These are phyloP conservation scores for Sialia sialis DNA, from an alignment of 2,113 vertebrate genomes.

Conservation along the genomic window DNA sequence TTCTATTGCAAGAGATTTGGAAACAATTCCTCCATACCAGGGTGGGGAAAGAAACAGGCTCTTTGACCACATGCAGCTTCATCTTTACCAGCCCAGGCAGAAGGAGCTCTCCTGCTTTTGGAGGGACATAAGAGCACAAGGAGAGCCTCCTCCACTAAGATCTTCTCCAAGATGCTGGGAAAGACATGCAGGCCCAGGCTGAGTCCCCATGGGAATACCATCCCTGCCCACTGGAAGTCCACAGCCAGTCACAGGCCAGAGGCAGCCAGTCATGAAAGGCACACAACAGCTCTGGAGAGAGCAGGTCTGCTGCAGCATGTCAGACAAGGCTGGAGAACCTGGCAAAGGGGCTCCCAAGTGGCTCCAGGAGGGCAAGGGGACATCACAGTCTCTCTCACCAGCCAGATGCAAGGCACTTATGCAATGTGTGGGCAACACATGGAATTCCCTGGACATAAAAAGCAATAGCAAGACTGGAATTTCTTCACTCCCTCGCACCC, in stretches of 20 bases:
- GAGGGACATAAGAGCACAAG: neutral
- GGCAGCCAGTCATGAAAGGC: accelerated
- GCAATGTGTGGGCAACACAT: neutral
- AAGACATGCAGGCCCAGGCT: neutral
- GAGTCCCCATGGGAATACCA: neutral
- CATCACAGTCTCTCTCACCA: neutral
- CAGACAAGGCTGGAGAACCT: neutral
- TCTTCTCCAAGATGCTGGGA: neutral
- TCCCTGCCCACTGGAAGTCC: neutral
- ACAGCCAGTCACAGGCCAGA: neutral
- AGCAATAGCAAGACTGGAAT: neutral
- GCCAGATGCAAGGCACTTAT: neutral
- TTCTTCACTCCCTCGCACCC: neutral
- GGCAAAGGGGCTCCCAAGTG: neutral
- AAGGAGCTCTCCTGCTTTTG: neutral
- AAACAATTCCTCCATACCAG: neutral
- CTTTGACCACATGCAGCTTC: accelerated
- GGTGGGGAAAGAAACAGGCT: neutral
- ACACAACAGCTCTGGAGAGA: accelerated
- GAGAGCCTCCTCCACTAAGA: neutral
- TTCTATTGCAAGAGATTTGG: neutral
- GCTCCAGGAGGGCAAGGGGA: neutral
- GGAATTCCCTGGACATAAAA: neutral
- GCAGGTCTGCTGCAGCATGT: neutral
- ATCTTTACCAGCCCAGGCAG: neutral